Evolutionary conservation across 2,888 invertebrate species (phyloP), one percentile per base, ranked within the genome.

Genomic region (Calameuta idolon): DNA sequence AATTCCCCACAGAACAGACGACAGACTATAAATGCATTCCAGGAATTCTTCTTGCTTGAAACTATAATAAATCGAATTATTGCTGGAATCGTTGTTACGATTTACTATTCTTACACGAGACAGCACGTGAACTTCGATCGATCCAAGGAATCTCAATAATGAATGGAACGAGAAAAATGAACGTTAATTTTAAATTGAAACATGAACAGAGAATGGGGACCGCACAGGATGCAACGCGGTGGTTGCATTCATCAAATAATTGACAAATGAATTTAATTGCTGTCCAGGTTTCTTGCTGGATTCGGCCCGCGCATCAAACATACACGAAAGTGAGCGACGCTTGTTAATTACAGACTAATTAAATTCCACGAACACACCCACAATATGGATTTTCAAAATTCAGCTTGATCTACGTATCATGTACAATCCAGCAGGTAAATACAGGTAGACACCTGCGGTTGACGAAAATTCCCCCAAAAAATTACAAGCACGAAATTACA

Each of bases 251-350:
- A 85, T 87, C 87, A 88, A 87, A 87, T 87, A 86, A 86, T 86
- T 88, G 87, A 87, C 89, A 89, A 89, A 89, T 89, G 86, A 88
- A 88, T 90, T 89, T 88, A 89, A 90, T 90, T 88, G 88, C 85
- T 81, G 85, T 83, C 81, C 84, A 79, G 76, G 80, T 82, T 88
- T 87, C 84, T 88, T 85, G 81, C 71, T 34, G 71, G 12, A 11
- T 34, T 31, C 31, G 31, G 71, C 30, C 9, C 31, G 34, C 55
- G 55, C 23, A 55, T 23, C 55, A 2, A 55, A 9, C 9, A 23
- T 23, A 55, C 55, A 23, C 23, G 23, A 55, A 55, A 23, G 55
- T 55, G 55, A 55, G 5, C 55, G 23, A 55, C 55, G 1, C 9
- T 23, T 23, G 23, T 55, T 55, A 55, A 55, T 55, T 55, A 23